phyloP scores from a whole-genome alignment of 2,113 vertebrate genomes.

The Thermophis baileyi region DNA sequence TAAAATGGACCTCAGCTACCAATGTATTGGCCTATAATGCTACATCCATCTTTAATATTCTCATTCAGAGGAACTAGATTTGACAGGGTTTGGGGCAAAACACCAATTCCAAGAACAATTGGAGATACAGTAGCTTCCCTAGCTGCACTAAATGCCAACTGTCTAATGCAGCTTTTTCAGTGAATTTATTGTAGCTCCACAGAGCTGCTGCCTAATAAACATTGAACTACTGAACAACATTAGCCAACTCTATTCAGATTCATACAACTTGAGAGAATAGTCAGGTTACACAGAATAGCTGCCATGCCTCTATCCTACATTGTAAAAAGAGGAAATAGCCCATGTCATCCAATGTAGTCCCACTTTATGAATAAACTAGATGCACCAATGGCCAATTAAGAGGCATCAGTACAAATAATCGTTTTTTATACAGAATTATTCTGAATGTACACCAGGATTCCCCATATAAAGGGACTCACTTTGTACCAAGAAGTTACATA shows the following conservation, averaged over 20 bases:
- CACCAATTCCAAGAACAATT: neutral
- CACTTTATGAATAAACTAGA: neutral
- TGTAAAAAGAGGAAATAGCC: neutral
- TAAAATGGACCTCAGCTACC: neutral
- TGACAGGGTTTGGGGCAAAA: neutral
- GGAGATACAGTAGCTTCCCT: neutral
- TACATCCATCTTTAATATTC: neutral
- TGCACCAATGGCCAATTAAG: neutral
- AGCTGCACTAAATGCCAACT: too few relatives aligned
- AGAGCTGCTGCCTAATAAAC: neutral
- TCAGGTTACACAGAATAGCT: neutral
- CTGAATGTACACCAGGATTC: neutral
- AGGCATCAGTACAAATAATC: neutral
- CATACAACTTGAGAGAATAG: neutral
- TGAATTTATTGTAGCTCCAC: neutral
- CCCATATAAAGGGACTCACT: neutral
- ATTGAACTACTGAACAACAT: neutral
- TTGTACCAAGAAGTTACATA: neutral
- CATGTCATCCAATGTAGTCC: neutral
- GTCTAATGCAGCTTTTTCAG: neutral
- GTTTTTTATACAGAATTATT: too few relatives aligned
- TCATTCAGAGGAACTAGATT: neutral
- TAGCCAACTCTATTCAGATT: neutral
- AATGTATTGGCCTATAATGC: neutral
- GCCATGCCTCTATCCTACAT: neutral